Evolutionary conservation across 1,140 invertebrate genomes (phyloP).

Genomic region (Drosophila pruinosa): DNA sequence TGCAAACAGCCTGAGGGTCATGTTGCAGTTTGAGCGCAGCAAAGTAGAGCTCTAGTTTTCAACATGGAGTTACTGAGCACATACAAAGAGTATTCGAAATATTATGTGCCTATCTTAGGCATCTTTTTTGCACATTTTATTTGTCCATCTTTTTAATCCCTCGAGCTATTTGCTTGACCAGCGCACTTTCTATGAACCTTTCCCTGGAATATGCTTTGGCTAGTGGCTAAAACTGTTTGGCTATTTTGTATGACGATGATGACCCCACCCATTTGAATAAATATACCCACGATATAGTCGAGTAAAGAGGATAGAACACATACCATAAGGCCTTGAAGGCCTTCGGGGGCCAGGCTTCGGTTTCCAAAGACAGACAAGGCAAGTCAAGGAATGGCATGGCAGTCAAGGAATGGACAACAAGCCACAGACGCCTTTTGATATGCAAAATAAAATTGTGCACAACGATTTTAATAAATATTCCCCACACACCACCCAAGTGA

Average conservation of each 20-base stretch:
- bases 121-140: constrained; percentile 38
- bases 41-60: constrained; percentile 15
- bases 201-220: constrained; percentile 37
- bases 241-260: constrained; percentile 37
- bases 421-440: constrained; percentile 67
- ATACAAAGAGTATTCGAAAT: constrained; percentile 18
- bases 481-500: constrained; percentile 44
- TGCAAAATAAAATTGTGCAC: constrained; percentile 75
- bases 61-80: background rate
- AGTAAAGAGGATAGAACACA: background rate
- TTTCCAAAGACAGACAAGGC: constrained; percentile 2
- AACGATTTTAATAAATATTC: constrained; percentile 77
- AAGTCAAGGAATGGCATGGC: background rate
- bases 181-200: constrained; percentile 47
- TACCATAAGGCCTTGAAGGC: constrained; percentile 14
- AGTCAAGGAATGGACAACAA: constrained; percentile 21
- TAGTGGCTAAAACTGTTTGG: constrained; percentile 23
- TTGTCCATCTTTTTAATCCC: constrained; percentile 47
- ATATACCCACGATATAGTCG: constrained; percentile 21
- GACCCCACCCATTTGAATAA: constrained; percentile 25
- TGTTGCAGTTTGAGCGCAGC: constrained; percentile 18
- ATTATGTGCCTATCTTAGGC: constrained; percentile 27
- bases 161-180: constrained; percentile 56
- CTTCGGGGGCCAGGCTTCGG: background rate
- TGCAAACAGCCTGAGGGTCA: constrained; percentile 32